Evolutionary conservation across 2,113 vertebrate genomes (phyloP).

Genomic region (Candoia aspera): DNA sequence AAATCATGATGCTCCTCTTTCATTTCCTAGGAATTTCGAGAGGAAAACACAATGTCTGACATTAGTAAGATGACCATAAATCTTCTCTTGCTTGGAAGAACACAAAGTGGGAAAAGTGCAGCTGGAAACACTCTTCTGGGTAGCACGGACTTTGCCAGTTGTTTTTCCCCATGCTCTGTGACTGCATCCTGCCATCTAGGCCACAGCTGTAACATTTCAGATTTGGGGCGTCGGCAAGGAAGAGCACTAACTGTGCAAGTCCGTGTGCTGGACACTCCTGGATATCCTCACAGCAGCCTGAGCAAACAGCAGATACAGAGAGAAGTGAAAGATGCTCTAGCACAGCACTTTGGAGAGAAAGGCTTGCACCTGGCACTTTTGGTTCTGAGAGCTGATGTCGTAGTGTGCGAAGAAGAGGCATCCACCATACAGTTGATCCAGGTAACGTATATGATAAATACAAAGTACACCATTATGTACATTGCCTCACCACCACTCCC

Average conservation of each 20-base stretch:
- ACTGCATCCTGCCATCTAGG: conserved; percentile 64
- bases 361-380: conserved; percentile 80
- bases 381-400: conserved; percentile 77
- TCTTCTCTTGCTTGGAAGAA: conserved; percentile 78
- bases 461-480: neutral
- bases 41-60: conserved; percentile 39
- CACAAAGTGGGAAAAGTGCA: conserved; percentile 83
- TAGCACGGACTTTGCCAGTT: conserved; percentile 77
- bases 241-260: conserved; percentile 69
- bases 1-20: neutral
- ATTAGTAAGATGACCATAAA: conserved; percentile 70
- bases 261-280: conserved; percentile 80
- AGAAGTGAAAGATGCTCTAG: conserved; percentile 56
- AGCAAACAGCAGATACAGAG: conserved; percentile 62
- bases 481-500: neutral
- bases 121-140: conserved; percentile 83
- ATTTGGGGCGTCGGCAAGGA: conserved; percentile 68
- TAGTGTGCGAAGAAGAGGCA: conserved; percentile 46
- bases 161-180: conserved; percentile 62
- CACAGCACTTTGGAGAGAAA: conserved; percentile 63
- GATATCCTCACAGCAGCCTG: conserved; percentile 69
- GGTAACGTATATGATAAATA: conserved; percentile 53
- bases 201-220: conserved; percentile 53
- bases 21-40: conserved; percentile 12
- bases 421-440: conserved; percentile 63